phyloP scores from a whole-genome alignment of 2,888 invertebrate genomes.

The Panzeria rudis region DNA sequence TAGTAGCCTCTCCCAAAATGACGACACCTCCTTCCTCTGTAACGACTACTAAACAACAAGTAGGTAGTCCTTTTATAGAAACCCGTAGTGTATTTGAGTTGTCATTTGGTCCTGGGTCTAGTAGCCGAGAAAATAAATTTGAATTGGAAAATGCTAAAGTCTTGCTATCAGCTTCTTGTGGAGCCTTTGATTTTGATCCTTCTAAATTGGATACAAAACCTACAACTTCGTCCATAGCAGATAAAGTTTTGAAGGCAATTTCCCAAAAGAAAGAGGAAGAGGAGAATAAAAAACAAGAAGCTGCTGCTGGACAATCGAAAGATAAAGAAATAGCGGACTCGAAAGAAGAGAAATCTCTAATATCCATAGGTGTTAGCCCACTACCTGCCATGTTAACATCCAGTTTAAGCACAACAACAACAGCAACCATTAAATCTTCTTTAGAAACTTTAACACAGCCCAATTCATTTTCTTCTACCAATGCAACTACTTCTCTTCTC shows the following conservation, averaged over 20 bases:
- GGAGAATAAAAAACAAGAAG: conserved; percentile 84
- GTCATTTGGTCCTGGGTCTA: conserved; percentile 79
- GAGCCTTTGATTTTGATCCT: conserved; percentile 81
- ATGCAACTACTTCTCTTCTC: conserved; percentile 57
- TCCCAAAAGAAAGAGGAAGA: conserved; percentile 85
- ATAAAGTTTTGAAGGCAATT: conserved; percentile 86
- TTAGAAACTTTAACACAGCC: conserved; percentile 46
- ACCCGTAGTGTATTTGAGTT: conserved; percentile 82
- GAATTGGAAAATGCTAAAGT: conserved; percentile 83
- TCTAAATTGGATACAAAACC: conserved; percentile 82
- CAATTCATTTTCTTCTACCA: conserved; percentile 18
- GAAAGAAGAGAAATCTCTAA: conserved; percentile 45
- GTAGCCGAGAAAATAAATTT: conserved; percentile 81
- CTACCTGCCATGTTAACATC: conserved; percentile 51
- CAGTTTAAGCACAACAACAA: conserved; percentile 58
- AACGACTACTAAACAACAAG: conserved; percentile 64
- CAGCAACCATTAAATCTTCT: conserved; percentile 24
- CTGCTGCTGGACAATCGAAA: conserved; percentile 77
- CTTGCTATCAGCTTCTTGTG: conserved; percentile 79
- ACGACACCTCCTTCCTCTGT: conserved; percentile 60
- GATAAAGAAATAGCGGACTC: conserved; percentile 63
- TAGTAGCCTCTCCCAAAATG: conserved; percentile 57
- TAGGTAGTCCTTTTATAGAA: conserved; percentile 82
- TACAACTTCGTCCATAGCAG: conserved; percentile 86
- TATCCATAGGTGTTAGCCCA: not conserved